phyloP scores from a whole-genome alignment of 2,113 vertebrate species.

The Plecotus auritus region DNA sequence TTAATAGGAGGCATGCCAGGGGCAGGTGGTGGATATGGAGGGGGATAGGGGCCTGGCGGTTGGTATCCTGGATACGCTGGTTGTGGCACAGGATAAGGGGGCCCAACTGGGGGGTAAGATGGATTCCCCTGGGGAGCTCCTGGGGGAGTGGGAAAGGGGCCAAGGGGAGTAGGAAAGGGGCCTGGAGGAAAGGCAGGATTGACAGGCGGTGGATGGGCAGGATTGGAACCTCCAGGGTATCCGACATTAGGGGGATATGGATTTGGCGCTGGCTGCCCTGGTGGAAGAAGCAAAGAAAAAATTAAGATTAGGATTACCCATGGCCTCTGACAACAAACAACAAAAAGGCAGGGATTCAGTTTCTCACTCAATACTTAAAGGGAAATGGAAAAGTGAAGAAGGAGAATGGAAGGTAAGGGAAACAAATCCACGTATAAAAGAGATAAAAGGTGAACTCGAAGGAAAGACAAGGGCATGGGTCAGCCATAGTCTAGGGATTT shows the following conservation, averaged over 20 bases:
- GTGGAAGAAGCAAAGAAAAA: conserved; percentile 43
- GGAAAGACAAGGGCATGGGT: not conserved
- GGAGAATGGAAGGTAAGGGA: not conserved
- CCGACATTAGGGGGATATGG: conserved; percentile 46
- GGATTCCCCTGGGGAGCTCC: conserved; percentile 63
- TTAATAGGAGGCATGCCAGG: conserved; percentile 70
- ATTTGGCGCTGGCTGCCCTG: conserved; percentile 71
- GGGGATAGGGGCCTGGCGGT: conserved; percentile 70
- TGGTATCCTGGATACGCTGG: conserved; percentile 66
- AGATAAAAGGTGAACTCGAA: not conserved
- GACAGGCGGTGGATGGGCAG: conserved; percentile 67
- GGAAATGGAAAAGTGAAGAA: not conserved
- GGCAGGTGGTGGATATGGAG: conserved; percentile 72
- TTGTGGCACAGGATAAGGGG: conserved; percentile 56
- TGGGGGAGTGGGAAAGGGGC: conserved; percentile 61
- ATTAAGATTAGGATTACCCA: conserved; percentile 21
- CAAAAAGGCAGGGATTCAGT: not conserved
- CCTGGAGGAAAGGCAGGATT: conserved; percentile 73
- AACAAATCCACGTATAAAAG: not conserved
- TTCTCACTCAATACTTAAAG: not conserved
- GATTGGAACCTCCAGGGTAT: conserved; percentile 76
- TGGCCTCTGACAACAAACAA: conserved; percentile 16
- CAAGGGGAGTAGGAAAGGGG: conserved; percentile 68
- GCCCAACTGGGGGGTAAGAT: conserved; percentile 63
- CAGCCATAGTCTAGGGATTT: not conserved